These are phyloP conservation scores for Anolis sagrei DNA, from an alignment of 2,113 vertebrate genomes.

Conservation along the genomic window DNA sequence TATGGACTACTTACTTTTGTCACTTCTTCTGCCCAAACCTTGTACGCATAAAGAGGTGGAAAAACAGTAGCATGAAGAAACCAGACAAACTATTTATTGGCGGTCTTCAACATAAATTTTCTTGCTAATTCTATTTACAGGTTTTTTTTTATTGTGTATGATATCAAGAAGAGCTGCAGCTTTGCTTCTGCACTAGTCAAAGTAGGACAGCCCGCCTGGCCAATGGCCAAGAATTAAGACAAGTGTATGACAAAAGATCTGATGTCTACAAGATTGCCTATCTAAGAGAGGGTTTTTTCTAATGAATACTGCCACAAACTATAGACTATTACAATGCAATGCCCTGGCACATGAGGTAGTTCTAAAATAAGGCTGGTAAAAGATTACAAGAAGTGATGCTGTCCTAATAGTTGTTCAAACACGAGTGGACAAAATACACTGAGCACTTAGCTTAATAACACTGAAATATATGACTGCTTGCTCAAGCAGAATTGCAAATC, in stretches of 20 bases:
- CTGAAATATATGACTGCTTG: neutral
- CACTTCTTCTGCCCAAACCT: conserved; percentile 96
- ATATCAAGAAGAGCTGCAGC: neutral
- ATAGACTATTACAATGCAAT: neutral
- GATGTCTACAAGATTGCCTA: neutral
- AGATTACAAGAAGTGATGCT: neutral
- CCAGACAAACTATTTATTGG: conserved; percentile 23
- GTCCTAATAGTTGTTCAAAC: neutral
- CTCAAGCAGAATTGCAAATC: neutral
- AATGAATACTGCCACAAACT: neutral
- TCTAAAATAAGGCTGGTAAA: neutral
- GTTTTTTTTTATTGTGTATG: neutral
- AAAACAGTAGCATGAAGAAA: conserved; percentile 41
- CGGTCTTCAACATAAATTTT: neutral
- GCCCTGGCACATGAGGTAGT: neutral
- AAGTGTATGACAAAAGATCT: neutral
- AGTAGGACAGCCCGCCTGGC: neutral
- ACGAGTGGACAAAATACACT: neutral
- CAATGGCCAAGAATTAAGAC: neutral
- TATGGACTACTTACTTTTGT: conserved; percentile 89
- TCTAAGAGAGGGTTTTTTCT: neutral
- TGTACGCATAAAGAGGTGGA: conserved; percentile 85
- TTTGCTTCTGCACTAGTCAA: neutral
- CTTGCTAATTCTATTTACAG: neutral
- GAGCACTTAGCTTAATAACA: neutral